A percentile compares a stretch with the other conserved stretches of the same genome.
These are phyloP conservation scores for Ciconia boyciana DNA, from an alignment of 2,113 vertebrate species.

Conservation along the genomic window DNA sequence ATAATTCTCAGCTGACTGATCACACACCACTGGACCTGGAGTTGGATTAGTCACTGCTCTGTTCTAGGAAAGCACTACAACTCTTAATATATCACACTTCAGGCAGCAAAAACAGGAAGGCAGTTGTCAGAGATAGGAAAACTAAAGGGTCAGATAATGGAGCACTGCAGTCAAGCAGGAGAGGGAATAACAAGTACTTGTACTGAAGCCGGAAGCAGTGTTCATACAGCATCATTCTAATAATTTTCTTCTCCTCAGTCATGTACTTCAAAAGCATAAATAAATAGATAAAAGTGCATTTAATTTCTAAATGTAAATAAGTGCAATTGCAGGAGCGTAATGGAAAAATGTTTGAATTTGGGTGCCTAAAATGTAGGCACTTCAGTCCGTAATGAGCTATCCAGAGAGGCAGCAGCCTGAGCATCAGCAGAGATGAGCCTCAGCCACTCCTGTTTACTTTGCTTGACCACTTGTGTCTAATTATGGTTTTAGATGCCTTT, in stretches of 20 bases:
- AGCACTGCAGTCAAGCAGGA: background rate
- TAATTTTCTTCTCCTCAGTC: background rate
- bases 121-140: background rate
- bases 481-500: background rate
- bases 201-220: background rate
- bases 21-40: background rate
- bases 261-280: background rate
- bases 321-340: background rate
- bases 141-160: background rate
- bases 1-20: slow-evolving; percentile 34
- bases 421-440: background rate
- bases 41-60: slow-evolving; percentile 26
- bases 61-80: slow-evolving; percentile 41
- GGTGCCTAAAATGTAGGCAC: background rate
- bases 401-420: background rate
- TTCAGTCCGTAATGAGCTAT: background rate
- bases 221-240: background rate
- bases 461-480: background rate
- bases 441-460: background rate
- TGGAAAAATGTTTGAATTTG: background rate
- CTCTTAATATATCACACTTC: slow-evolving; percentile 26
- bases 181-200: background rate
- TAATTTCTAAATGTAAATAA: background rate
- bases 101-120: slow-evolving; percentile 16
- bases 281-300: background rate